A percentile compares a stretch with the other conserved stretches of the same genome.
These are phyloP conservation scores for Eurois occulta DNA, from an alignment of 2,888 invertebrate species.

Conservation along the genomic window DNA sequence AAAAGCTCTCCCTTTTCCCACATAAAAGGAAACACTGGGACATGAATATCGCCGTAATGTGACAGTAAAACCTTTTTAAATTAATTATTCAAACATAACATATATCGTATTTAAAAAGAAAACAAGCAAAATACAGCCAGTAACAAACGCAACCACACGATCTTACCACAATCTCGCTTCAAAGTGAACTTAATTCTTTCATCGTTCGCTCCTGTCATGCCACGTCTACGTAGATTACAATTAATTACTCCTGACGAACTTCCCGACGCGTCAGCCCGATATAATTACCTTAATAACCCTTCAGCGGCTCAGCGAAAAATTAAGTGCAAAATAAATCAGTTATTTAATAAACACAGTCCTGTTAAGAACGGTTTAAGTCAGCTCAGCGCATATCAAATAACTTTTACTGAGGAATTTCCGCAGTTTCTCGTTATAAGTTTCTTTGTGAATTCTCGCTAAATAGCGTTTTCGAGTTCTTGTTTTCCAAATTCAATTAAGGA, in stretches of 20 bases:
- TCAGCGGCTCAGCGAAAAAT: conserved; percentile 51
- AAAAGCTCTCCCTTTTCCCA: not conserved
- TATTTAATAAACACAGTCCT: conserved; percentile 48
- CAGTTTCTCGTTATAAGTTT: conserved; percentile 51
- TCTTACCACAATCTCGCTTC: conserved; percentile 19
- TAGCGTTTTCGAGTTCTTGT: conserved; percentile 31
- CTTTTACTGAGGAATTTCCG: conserved; percentile 48
- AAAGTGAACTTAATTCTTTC: conserved; percentile 48
- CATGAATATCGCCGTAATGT: not conserved
- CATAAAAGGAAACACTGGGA: not conserved
- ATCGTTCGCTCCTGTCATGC: conserved; percentile 8
- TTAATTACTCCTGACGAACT: conserved; percentile 60
- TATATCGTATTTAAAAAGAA: not conserved
- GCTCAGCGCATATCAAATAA: conserved; percentile 49
- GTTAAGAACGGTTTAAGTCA: conserved; percentile 26
- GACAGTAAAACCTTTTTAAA: not conserved
- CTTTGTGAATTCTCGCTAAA: conserved; percentile 39
- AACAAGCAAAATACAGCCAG: conserved; percentile 1
- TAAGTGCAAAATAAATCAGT: conserved; percentile 52
- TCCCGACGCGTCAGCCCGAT: conserved; percentile 54
- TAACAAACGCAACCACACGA: conserved; percentile 1
- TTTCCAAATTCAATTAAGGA: conserved; percentile 24
- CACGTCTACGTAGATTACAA: conserved; percentile 59
- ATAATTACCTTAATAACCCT: conserved; percentile 63
- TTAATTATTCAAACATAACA: not conserved